A percentile compares a stretch with the other conserved stretches of the same genome.
These are phyloP conservation scores for Leuciscus idus DNA, from an alignment of 2,113 vertebrate species.

Conservation along the genomic window DNA sequence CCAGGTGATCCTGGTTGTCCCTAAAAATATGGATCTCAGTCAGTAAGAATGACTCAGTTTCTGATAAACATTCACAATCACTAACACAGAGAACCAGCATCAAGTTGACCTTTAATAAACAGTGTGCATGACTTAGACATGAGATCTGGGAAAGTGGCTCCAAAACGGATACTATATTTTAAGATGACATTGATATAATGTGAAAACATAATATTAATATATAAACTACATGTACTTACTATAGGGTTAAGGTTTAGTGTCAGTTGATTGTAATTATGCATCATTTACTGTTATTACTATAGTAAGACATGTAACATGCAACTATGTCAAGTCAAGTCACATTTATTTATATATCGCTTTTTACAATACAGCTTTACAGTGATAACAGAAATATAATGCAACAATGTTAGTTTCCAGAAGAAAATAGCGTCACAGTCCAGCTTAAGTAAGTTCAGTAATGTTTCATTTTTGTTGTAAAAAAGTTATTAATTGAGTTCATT, in stretches of 20 bases:
- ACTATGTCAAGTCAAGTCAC: background rate
- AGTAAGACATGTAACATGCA: background rate
- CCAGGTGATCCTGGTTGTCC: conserved; percentile 91
- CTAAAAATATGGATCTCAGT: conserved; percentile 67
- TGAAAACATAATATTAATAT: background rate
- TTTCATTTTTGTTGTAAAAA: too few species aligned
- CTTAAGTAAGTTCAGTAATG: too few species aligned
- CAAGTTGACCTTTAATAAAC: background rate
- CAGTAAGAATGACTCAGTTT: background rate
- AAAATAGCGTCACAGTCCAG: too few species aligned
- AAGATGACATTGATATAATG: background rate
- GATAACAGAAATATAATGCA: too few species aligned
- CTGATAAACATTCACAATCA: background rate
- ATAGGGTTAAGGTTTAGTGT: background rate
- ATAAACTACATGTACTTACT: background rate
- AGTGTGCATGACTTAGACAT: too few species aligned
- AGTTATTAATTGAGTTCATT: too few species aligned
- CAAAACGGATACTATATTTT: background rate
- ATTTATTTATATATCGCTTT: too few species aligned
- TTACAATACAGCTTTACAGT: too few species aligned
- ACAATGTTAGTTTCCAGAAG: too few species aligned
- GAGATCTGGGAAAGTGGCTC: too few species aligned
- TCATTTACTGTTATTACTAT: background rate
- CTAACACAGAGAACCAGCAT: background rate
- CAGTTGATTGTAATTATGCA: background rate